phyloP scores from a whole-genome alignment of 2,797 vertebrate species.

The Cacajao melanocephalus region DNA sequence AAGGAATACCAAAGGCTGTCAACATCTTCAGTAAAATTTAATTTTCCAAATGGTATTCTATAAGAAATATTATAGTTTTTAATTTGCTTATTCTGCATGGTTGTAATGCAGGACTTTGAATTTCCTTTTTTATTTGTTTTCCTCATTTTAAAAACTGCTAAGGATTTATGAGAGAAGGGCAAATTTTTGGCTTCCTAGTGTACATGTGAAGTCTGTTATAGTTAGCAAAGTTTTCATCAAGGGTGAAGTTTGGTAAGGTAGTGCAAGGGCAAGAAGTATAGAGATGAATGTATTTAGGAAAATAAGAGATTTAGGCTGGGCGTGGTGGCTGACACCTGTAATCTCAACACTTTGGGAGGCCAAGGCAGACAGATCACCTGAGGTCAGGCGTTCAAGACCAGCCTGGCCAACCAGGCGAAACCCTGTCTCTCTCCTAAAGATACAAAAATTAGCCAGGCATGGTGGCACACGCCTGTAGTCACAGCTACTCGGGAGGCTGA shows the following conservation, averaged over 20 bases:
- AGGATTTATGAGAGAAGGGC: background rate
- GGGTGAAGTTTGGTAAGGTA: background rate
- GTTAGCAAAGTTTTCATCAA: background rate
- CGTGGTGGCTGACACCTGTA: background rate
- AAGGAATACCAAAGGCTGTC: background rate
- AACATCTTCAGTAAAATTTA: background rate
- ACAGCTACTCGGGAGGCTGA: background rate
- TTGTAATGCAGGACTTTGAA: background rate
- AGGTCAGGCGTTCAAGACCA: background rate
- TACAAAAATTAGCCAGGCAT: background rate
- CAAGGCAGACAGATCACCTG: background rate
- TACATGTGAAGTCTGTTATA: background rate
- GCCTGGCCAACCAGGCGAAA: background rate
- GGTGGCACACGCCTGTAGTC: background rate
- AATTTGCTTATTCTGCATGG: background rate
- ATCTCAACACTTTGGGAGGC: background rate
- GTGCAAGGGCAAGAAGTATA: background rate
- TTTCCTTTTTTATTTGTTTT: background rate
- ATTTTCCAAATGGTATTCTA: background rate
- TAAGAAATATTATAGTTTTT: conserved; percentile 29
- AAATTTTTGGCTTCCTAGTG: background rate
- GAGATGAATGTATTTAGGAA: background rate
- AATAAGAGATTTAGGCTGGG: background rate
- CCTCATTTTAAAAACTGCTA: conserved; percentile 20
- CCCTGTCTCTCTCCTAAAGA: background rate